Evolutionary conservation across 2,888 invertebrate species (phyloP), one percentile per base, ranked within the genome.

Genomic region (Lamellibrachia satsuma): DNA sequence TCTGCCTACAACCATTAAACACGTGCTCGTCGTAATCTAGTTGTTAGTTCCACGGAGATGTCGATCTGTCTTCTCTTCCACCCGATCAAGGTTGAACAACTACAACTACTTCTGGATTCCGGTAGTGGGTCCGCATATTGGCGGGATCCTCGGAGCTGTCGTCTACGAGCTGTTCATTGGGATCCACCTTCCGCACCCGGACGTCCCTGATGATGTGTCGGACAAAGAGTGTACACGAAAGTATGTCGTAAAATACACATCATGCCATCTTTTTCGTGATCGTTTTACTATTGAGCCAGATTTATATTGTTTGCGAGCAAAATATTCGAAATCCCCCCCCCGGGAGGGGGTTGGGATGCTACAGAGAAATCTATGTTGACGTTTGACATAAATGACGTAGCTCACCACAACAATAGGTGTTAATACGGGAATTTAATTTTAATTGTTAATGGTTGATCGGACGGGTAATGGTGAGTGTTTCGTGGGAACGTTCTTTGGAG

Each of bases 61-160:
- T 39, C 39, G 39, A 39, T 39, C 0, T 22, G 22, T 75, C 75
- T 75, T 22, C 75, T 93, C 52, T 93, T 52, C 52, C 1, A 93
- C 55, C 91, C 91, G 52, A 93, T 95, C 90, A 94, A 96, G 97
- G 92, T 95, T 95, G 94, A 94, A 96, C n/a, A 93, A 96, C 93
- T 96, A 97, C 95, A 96, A 95, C 92, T 97, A 97, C 96, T 97
- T 97, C 96, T 97, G 97, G 97, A 96, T 97, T 9, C 97, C 97
- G 0, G 95, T 97, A 0, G 94, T 97, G 2, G 97, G 97, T 1
- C 97, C 97, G 2, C 97, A 97, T 95, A 94, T 97, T 92, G 97
- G 97, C 9, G 97, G 97, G 4, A 94, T 97, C 2, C 91, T 97
- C n/a, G 97, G 97, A 3, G 97, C 96, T 7, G 95, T 96, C 93